phyloP scores from a whole-genome alignment of 1,140 invertebrate species.

The Brachionus manjavacas region DNA sequence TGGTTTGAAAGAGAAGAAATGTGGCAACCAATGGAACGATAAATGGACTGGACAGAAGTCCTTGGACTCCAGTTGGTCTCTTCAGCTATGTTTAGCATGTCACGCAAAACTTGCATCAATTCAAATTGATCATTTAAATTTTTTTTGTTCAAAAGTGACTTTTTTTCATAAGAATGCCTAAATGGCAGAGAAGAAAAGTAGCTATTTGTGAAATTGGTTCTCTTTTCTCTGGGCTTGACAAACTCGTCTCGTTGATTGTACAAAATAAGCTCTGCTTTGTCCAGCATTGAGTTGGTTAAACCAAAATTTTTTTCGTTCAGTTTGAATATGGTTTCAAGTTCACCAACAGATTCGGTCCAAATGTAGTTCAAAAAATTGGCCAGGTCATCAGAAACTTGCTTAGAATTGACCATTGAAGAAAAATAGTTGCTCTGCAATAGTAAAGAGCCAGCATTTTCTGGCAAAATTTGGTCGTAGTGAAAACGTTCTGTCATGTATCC shows the following conservation, averaged over 20 bases:
- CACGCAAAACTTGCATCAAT: constrained; percentile 49
- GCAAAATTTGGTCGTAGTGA: neutral
- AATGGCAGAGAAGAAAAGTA: constrained; percentile 8
- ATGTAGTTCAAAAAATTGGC: constrained; percentile 49
- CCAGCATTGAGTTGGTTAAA: constrained; percentile 47
- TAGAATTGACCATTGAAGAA: neutral
- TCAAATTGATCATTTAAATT: constrained; percentile 31
- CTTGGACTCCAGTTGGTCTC: constrained; percentile 49
- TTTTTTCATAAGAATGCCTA: neutral
- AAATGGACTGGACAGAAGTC: constrained; percentile 48
- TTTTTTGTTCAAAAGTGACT: neutral
- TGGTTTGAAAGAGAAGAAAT: constrained; percentile 44
- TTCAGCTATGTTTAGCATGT: constrained; percentile 53
- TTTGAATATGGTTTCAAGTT: constrained; percentile 48
- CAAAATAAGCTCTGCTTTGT: constrained; percentile 54
- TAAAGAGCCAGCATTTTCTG: neutral
- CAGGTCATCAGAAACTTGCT: neutral
- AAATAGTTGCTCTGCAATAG: neutral
- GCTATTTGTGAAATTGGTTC: constrained; percentile 20
- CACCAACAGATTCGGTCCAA: constrained; percentile 51
- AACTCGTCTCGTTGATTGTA: constrained; percentile 47
- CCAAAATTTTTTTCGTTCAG: neutral
- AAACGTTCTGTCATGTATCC: neutral
- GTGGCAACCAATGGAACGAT: constrained; percentile 50
- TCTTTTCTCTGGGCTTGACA: constrained; percentile 40